phyloP scores from a whole-genome alignment of 2,888 invertebrate genomes.

The Callyntrura sp. region DNA sequence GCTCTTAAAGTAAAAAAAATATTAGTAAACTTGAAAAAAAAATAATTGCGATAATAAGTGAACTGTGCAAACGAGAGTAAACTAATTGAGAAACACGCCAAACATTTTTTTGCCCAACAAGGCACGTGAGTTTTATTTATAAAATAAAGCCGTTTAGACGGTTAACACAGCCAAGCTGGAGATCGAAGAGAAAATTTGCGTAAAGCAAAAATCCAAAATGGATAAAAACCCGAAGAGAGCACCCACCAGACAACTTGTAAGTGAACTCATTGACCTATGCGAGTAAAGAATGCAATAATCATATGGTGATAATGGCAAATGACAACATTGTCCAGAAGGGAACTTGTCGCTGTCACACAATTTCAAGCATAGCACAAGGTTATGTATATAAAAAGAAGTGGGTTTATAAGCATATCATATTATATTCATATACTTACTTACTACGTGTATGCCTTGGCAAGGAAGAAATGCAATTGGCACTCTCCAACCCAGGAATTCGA shows the following conservation, averaged over 20 bases:
- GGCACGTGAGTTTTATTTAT: not conserved
- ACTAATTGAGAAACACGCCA: not conserved
- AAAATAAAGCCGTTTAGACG: conserved; percentile 4
- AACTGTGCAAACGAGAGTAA: too few relatives aligned
- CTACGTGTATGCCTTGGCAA: too few relatives aligned
- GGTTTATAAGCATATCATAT: not conserved
- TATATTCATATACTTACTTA: not conserved
- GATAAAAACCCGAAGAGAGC: conserved; percentile 81
- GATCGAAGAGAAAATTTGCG: conserved; percentile 71
- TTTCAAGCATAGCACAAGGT: too few relatives aligned
- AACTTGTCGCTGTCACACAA: not conserved
- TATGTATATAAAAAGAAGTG: too few relatives aligned
- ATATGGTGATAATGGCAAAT: not conserved
- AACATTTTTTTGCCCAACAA: not conserved
- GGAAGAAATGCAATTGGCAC: too few relatives aligned
- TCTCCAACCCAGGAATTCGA: too few relatives aligned
- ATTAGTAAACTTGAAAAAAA: too few relatives aligned
- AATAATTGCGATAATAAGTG: too few relatives aligned
- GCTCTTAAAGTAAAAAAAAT: too few relatives aligned
- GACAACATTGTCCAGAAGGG: too few relatives aligned
- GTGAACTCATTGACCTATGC: conserved; percentile 29
- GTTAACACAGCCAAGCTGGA: conserved; percentile 56
- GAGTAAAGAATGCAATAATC: not conserved
- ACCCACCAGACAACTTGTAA: conserved; percentile 82
- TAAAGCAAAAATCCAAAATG: conserved; percentile 76